phyloP scores from a whole-genome alignment of 2,888 invertebrate species.

The Trilocha varians region DNA sequence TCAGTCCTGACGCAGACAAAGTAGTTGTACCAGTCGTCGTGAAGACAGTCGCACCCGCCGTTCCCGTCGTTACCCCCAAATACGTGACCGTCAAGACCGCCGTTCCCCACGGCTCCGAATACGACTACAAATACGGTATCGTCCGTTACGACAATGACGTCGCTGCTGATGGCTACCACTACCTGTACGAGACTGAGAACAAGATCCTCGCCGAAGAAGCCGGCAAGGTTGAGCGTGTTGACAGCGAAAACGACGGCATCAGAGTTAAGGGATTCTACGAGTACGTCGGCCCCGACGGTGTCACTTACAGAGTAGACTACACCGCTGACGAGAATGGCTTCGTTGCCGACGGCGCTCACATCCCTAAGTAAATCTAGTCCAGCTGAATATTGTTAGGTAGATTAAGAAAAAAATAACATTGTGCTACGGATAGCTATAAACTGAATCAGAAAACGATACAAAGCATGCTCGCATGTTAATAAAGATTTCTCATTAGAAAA shows the following conservation, averaged over 20 bases:
- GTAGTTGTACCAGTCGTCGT: background rate
- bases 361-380: constrained; percentile 38
- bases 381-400: constrained; percentile 1
- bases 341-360: constrained; percentile 43
- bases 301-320: constrained; percentile 64
- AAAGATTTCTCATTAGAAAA: background rate
- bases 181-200: constrained; percentile 65
- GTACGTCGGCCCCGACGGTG: constrained; percentile 55
- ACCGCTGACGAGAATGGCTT: constrained; percentile 64
- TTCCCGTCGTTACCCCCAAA: background rate
- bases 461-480: background rate
- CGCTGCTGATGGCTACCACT: constrained; percentile 54
- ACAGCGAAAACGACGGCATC: constrained; percentile 36
- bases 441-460: background rate
- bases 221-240: constrained; percentile 48
- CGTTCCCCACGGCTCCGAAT: constrained; percentile 17
- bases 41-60: background rate
- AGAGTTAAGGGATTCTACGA: constrained; percentile 59
- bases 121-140: constrained; percentile 56
- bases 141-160: constrained; percentile 54
- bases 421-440: no score
- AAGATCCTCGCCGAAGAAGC: constrained; percentile 61
- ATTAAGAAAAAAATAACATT: background rate
- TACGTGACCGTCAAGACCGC: background rate
- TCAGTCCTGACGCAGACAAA: background rate